These are phyloP conservation scores for Blera fallax DNA, from an alignment of 2,888 invertebrate species.

Conservation along the genomic window DNA sequence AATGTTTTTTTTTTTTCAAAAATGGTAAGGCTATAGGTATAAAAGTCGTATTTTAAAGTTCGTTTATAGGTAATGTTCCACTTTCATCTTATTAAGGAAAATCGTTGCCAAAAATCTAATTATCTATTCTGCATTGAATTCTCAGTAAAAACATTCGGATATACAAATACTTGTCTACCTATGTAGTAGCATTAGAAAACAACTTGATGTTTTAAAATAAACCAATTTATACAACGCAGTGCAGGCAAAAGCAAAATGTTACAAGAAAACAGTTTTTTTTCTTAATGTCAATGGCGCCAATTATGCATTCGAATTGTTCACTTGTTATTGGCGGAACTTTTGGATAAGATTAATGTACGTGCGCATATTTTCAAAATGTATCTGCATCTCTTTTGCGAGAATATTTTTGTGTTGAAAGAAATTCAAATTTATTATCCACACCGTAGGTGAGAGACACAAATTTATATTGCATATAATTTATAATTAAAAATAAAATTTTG, in stretches of 20 bases:
- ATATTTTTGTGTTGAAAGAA: neutral
- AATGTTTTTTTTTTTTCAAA: neutral
- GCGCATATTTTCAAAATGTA: neutral
- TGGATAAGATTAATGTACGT: neutral
- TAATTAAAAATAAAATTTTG: slow-evolving; percentile 18
- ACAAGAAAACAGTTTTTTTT: slow-evolving; percentile 23
- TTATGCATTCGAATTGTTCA: slow-evolving; percentile 29
- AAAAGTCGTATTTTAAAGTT: slow-evolving; percentile 28
- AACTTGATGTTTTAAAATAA: slow-evolving; percentile 63
- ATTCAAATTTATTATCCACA: neutral
- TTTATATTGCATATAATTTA: slow-evolving; percentile 9
- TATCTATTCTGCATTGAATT: slow-evolving; percentile 52
- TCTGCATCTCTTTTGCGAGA: neutral
- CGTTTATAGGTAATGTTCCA: slow-evolving; percentile 52
- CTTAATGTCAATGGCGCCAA: slow-evolving; percentile 71
- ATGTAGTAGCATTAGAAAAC: neutral
- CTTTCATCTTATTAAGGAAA: slow-evolving; percentile 56
- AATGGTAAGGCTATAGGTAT: neutral
- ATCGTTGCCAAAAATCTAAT: slow-evolving; percentile 62
- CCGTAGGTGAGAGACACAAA: neutral
- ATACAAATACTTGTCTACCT: slow-evolving; percentile 17
- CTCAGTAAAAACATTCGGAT: slow-evolving; percentile 42
- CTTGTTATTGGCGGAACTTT: slow-evolving; percentile 4
- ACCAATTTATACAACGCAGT: slow-evolving; percentile 44
- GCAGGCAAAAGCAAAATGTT: neutral